These are phyloP conservation scores for Oxyteleia sp. DNA, from an alignment of 2,888 invertebrate species.

Conservation along the genomic window DNA sequence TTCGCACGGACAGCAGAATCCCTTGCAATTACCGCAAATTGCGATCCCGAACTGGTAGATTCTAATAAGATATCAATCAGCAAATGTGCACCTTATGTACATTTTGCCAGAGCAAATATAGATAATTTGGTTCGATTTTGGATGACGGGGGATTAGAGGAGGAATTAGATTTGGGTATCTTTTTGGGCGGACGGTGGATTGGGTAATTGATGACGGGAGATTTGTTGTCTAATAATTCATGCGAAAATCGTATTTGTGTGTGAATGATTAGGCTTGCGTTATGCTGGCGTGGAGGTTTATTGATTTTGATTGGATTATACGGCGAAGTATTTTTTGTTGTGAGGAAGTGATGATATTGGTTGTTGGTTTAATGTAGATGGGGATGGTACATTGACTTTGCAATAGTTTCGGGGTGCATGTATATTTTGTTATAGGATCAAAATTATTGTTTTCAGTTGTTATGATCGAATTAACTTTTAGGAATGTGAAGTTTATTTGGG, in stretches of 20 bases:
- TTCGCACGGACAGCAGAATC: constrained; percentile 63
- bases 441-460: too few species aligned
- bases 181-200: neutral
- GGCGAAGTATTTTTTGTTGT: too few species aligned
- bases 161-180: constrained; percentile 19
- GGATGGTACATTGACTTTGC: too few species aligned
- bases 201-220: constrained; percentile 1
- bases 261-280: constrained; percentile 3
- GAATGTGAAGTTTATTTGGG: too few species aligned
- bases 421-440: too few species aligned
- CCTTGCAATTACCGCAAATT: constrained; percentile 66
- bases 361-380: too few species aligned
- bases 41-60: constrained; percentile 39
- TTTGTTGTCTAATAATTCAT: constrained; percentile 29
- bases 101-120: constrained; percentile 31
- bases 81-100: constrained; percentile 56
- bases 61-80: constrained; percentile 65
- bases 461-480: too few species aligned
- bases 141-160: neutral
- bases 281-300: too few species aligned
- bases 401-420: too few species aligned
- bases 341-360: too few species aligned
- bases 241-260: constrained; percentile 5
- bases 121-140: constrained; percentile 43
- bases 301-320: too few species aligned